Evolutionary conservation across 2,113 vertebrate species (phyloP).

Genomic region (Istiophorus platypterus): DNA sequence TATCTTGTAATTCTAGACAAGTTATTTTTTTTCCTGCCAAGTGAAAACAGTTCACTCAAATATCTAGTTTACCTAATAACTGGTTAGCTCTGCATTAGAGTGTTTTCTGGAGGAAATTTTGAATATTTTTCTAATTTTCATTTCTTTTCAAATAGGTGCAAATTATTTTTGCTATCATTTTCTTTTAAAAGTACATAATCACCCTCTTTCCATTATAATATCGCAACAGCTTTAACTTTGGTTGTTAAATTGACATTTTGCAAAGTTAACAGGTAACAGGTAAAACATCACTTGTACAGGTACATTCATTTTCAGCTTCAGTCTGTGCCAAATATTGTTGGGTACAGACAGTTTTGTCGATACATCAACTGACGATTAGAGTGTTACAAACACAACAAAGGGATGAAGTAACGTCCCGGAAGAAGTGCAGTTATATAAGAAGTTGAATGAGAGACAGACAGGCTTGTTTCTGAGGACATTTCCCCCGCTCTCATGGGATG

Average conservation of each 20-base stretch:
- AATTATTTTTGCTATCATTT: neutral
- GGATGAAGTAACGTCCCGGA: constrained; percentile 22
- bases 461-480: constrained; percentile 47
- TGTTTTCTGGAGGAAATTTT: constrained; percentile 8
- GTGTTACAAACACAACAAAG: constrained; percentile 25
- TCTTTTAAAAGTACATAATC: neutral
- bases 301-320: neutral
- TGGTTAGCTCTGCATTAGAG: constrained; percentile 20
- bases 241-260: neutral
- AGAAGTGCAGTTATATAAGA: constrained; percentile 45
- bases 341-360: neutral
- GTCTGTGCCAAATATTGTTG: neutral
- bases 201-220: neutral
- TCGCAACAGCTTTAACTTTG: neutral
- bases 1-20: constrained; percentile 15
- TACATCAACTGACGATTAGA: constrained; percentile 8
- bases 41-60: constrained; percentile 37
- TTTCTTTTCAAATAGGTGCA: neutral
- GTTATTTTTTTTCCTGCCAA: constrained; percentile 52
- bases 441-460: constrained; percentile 26
- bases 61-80: constrained; percentile 53
- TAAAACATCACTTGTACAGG: neutral
- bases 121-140: neutral
- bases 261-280: neutral
- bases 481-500: constrained; percentile 36